Conservation (phyloP, 1,140 invertebrate genomes). For the Penaeus chinensis region DNA sequence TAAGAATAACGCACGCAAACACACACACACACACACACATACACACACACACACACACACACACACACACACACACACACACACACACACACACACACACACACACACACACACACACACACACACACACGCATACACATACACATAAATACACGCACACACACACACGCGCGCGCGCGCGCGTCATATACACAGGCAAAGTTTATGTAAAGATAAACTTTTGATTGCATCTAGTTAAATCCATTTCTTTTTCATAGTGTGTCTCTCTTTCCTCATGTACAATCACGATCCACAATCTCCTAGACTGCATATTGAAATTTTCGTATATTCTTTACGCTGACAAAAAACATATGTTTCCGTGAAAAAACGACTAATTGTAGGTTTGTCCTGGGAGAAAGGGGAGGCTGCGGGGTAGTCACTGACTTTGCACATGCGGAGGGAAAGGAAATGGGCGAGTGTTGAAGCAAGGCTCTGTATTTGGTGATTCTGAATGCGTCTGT, state of each 20-base stretch:
- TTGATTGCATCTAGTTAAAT: too few relatives aligned
- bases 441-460: not conserved
- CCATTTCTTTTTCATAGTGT: too few relatives aligned
- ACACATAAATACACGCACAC: not conserved
- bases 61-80: conserved; percentile 1
- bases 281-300: too few relatives aligned
- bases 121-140: not conserved
- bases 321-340: too few relatives aligned
- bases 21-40: not conserved
- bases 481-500: not conserved
- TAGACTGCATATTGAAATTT: too few relatives aligned
- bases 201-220: too few relatives aligned
- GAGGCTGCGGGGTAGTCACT: too few relatives aligned
- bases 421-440: too few relatives aligned
- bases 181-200: too few relatives aligned
- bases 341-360: not conserved
- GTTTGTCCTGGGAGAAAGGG: too few relatives aligned
- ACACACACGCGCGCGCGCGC: not conserved
- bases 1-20: not conserved
- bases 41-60: not conserved
- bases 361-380: too few relatives aligned
- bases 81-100: conserved; percentile 1
- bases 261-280: too few relatives aligned
- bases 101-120: not conserved
- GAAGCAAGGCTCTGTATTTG: not conserved